Conservation (phyloP, 2,113 vertebrate genomes). For the Pimephales promelas region DNA sequence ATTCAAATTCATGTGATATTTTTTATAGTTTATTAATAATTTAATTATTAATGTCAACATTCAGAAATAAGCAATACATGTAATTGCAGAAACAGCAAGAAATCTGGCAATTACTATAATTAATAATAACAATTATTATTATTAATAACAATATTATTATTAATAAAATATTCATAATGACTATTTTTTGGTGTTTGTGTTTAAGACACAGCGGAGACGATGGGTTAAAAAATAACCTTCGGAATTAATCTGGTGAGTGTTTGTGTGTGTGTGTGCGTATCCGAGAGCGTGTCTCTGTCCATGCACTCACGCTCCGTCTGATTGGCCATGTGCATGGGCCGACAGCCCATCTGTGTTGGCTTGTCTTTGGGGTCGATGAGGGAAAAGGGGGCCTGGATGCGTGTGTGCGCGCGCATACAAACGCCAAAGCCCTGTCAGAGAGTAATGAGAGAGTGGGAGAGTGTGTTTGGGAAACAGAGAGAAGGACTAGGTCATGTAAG, state of each 20-base stretch:
- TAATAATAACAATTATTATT: too few relatives aligned
- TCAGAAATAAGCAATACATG: background rate
- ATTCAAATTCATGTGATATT: too few relatives aligned
- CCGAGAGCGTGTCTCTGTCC: constrained; percentile 5
- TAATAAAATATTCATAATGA: background rate
- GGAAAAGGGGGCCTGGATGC: constrained; percentile 56
- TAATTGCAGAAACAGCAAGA: background rate
- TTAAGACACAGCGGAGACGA: constrained; percentile 24
- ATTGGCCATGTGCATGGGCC: constrained; percentile 55
- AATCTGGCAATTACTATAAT: background rate
- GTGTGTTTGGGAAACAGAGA: constrained; percentile 52
- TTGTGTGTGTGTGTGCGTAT: constrained; percentile 25
- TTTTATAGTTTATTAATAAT: too few relatives aligned
- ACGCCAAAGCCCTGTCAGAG: constrained; percentile 59
- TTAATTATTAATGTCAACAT: background rate
- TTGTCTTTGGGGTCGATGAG: constrained; percentile 56
- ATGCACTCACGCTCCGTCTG: constrained; percentile 44
- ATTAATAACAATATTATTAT: too few relatives aligned
- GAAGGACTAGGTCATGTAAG: constrained; percentile 54
- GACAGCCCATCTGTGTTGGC: constrained; percentile 58
- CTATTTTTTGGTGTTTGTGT: constrained; percentile 1
- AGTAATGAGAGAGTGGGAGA: constrained; percentile 56
- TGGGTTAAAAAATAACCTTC: constrained; percentile 47
- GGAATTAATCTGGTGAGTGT: constrained; percentile 45
- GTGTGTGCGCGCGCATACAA: constrained; percentile 44